These are phyloP conservation scores for Acanthopleura granulata DNA, from an alignment of 2,888 invertebrate species.

Conservation along the genomic window DNA sequence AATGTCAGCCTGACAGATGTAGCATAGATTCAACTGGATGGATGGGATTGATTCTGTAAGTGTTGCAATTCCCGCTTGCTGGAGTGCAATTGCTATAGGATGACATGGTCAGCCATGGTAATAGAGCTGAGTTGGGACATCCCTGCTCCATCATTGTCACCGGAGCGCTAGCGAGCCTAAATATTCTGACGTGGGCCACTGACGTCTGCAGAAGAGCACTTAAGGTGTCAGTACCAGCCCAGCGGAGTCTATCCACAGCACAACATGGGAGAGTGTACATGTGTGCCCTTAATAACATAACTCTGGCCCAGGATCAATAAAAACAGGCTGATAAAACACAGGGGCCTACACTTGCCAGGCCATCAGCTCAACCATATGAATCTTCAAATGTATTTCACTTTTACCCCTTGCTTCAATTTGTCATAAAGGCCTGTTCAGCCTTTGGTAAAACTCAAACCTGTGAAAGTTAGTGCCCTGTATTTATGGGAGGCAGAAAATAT, in stretches of 20 bases:
- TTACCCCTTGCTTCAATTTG: not conserved
- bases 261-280: constrained; percentile 14
- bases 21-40: too few species aligned
- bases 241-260: not conserved
- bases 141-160: constrained; percentile 3
- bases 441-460: not conserved
- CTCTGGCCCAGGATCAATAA: constrained; percentile 8
- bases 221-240: not conserved
- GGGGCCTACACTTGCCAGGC: not conserved
- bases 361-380: constrained; percentile 18
- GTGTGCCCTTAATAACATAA: constrained; percentile 5
- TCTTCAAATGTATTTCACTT: constrained; percentile 17
- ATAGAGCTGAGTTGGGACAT: not conserved
- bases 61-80: too few species aligned
- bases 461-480: not conserved
- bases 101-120: too few species aligned
- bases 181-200: constrained; percentile 6
- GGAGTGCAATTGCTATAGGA: too few species aligned
- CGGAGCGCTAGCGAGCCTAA: not conserved
- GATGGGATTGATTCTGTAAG: too few species aligned
- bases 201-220: constrained; percentile 2
- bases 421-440: not conserved
- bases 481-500: constrained; percentile 10
- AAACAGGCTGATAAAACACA: constrained; percentile 8
- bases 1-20: too few species aligned